phyloP scores from a whole-genome alignment of 1,140 invertebrate species.

The Thaumatotibia leucotreta region DNA sequence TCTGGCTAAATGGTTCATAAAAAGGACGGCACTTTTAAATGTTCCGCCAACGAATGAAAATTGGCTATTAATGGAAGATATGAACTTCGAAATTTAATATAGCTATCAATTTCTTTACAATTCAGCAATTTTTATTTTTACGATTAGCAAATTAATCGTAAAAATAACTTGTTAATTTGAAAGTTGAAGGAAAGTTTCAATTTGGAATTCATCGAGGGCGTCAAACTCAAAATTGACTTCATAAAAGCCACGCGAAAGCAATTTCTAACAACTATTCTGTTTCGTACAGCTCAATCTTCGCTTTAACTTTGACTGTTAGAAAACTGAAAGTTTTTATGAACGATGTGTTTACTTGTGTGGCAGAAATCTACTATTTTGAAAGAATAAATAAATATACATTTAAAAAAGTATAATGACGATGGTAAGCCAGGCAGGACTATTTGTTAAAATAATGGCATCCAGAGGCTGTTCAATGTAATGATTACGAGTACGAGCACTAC shows the following conservation, averaged over 20 bases:
- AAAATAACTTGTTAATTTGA: not conserved
- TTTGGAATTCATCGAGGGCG: not conserved
- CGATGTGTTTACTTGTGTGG: not conserved
- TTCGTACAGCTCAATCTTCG: not conserved
- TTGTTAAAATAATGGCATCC: no score
- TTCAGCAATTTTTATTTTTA: not conserved
- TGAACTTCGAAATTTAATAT: not conserved
- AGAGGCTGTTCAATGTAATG: no score
- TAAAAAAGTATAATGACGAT: no score
- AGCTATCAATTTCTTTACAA: not conserved
- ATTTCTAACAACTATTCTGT: not conserved
- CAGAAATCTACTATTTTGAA: no score
- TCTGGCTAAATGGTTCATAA: no score
- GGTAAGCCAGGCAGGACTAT: no score
- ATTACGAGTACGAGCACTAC: no score
- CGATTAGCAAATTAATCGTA: no score
- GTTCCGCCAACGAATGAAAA: not conserved
- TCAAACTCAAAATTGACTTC: constrained; percentile 7
- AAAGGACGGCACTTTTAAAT: no score
- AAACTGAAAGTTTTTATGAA: not conserved
- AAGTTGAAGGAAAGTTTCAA: not conserved
- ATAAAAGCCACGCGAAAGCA: constrained; percentile 5
- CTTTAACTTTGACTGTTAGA: not conserved
- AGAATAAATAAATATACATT: no score
- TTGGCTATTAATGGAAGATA: not conserved